Conservation (phyloP, 2,113 vertebrate genomes). For the Saimiri boliviensis region DNA sequence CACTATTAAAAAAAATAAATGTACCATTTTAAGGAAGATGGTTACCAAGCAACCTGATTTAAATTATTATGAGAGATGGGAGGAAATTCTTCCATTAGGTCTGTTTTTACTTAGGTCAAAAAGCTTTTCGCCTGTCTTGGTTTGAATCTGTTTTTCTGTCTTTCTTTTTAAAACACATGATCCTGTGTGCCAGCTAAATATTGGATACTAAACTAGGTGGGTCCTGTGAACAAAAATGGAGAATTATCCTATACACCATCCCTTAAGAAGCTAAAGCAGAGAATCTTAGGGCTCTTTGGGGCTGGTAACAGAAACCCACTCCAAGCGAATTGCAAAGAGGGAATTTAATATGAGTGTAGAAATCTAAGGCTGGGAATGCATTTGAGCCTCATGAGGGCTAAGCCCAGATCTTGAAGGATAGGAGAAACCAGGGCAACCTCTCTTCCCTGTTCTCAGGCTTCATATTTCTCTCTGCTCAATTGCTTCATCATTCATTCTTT, state of each 20-base stretch:
- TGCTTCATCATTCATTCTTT: background rate
- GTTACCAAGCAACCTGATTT: constrained; percentile 77
- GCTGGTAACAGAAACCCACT: background rate
- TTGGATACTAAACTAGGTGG: background rate
- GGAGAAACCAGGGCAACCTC: background rate
- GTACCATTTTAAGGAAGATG: constrained; percentile 66
- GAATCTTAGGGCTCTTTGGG: background rate
- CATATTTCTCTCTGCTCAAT: background rate
- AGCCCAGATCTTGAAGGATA: background rate
- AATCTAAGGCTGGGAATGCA: background rate
- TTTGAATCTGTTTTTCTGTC: constrained; percentile 42
- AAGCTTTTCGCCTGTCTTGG: background rate
- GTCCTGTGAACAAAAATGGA: background rate
- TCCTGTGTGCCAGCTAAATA: background rate
- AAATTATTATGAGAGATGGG: constrained; percentile 71
- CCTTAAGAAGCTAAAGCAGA: background rate
- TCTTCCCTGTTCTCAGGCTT: background rate
- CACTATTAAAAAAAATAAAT: constrained; percentile 49
- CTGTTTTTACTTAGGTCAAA: constrained; percentile 73
- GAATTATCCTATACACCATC: background rate
- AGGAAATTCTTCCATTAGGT: constrained; percentile 68
- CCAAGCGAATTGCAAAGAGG: background rate
- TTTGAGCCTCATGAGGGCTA: background rate
- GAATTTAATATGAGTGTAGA: background rate
- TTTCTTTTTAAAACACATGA: background rate